phyloP scores from a whole-genome alignment of 2,888 invertebrate genomes.

The Saturnia japonica region DNA sequence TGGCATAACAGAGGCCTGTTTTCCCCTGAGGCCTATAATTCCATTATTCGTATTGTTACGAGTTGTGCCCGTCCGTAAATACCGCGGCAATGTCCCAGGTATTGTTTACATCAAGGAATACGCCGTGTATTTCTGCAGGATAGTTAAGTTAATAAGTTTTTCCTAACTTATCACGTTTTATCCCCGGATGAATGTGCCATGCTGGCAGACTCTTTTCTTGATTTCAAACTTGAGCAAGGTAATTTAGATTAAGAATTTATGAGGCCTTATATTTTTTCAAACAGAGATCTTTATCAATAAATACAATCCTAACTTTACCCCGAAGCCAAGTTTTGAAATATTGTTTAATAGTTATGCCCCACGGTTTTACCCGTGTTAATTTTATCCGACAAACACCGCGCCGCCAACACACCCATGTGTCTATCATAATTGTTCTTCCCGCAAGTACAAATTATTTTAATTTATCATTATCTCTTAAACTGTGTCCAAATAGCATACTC shows the following conservation, averaged over 20 bases:
- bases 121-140: neutral
- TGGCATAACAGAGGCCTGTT: neutral
- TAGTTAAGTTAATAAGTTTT: constrained; percentile 5
- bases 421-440: too few species aligned
- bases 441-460: too few species aligned
- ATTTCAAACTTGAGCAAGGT: neutral
- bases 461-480: too few species aligned
- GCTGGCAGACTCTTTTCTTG: neutral
- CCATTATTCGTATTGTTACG: constrained; percentile 3
- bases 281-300: too few species aligned
- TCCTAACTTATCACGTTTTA: neutral
- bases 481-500: too few species aligned
- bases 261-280: too few species aligned
- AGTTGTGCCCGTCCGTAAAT: neutral
- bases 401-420: too few species aligned
- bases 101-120: neutral
- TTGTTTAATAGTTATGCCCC: too few species aligned
- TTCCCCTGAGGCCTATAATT: constrained; percentile 5
- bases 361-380: too few species aligned
- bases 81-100: neutral
- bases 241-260: neutral
- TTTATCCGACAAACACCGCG: too few species aligned
- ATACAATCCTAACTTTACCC: too few species aligned
- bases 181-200: neutral
- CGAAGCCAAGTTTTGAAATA: too few species aligned